Evolutionary conservation across 2,113 vertebrate genomes (phyloP).

Genomic region (Corythornis vintsioides): DNA sequence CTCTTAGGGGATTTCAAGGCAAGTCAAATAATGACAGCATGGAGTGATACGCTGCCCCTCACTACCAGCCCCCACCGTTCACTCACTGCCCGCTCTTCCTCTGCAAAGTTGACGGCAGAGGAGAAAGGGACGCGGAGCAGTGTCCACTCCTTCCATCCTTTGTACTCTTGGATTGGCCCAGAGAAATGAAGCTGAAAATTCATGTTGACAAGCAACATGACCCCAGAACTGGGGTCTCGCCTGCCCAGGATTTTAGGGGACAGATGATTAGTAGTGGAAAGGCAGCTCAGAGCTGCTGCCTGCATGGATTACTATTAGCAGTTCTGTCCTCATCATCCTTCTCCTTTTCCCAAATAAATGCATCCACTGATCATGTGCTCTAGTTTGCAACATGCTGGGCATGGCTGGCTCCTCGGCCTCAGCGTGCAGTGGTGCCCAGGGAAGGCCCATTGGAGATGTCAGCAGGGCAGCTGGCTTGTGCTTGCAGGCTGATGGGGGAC

Average conservation of each 20-base stretch:
- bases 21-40: neutral
- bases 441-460: rapidly evolving
- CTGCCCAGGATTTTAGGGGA: neutral
- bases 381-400: neutral
- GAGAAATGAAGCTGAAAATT: neutral
- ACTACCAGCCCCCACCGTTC: neutral
- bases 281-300: neutral
- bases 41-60: neutral
- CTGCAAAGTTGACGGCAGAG: neutral
- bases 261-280: neutral
- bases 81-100: neutral
- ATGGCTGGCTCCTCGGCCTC: rapidly evolving
- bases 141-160: neutral
- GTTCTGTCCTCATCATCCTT: neutral
- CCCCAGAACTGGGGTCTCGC: neutral
- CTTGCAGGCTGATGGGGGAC: neutral
- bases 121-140: neutral
- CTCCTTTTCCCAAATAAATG: neutral
- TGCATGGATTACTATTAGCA: neutral
- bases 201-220: neutral
- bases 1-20: neutral
- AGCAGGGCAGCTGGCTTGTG: rapidly evolving
- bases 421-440: rapidly evolving
- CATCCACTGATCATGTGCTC: neutral
- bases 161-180: neutral